Conservation (phyloP, 1,140 invertebrate species). For the Scaptomyza montana region DNA sequence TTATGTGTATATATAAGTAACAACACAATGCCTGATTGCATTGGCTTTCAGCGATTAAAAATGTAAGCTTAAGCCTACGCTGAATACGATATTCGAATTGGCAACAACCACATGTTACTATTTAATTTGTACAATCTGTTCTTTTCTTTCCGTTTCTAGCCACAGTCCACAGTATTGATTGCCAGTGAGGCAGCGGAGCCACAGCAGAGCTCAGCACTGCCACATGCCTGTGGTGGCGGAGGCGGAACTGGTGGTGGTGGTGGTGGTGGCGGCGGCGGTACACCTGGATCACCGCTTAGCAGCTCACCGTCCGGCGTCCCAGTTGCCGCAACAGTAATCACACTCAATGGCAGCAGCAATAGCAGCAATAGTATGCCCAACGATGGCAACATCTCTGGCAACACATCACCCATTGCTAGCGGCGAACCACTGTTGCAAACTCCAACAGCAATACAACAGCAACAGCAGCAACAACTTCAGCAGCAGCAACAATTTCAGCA, state of each 20-base stretch:
- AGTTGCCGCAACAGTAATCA: slow-evolving; percentile 65
- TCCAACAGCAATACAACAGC: slow-evolving; percentile 57
- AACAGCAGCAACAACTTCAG: slow-evolving; percentile 51
- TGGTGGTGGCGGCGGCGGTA: slow-evolving; percentile 34
- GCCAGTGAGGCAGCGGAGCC: slow-evolving; percentile 73
- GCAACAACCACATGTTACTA: slow-evolving; percentile 13
- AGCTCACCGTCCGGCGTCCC: slow-evolving; percentile 74
- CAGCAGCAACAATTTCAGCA: slow-evolving; percentile 38
- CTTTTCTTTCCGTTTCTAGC: slow-evolving; percentile 23
- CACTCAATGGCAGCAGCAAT: slow-evolving; percentile 72
- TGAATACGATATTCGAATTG: background rate
- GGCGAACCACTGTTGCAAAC: slow-evolving; percentile 70
- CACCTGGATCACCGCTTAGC: slow-evolving; percentile 63
- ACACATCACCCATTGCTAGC: slow-evolving; percentile 71
- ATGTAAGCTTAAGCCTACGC: slow-evolving; percentile 11
- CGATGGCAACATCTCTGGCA: slow-evolving; percentile 66
- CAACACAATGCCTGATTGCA: background rate
- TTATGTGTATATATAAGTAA: background rate
- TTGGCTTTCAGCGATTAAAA: background rate
- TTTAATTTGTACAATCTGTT: slow-evolving; percentile 35
- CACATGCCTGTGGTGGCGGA: slow-evolving; percentile 56
- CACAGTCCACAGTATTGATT: slow-evolving; percentile 83
- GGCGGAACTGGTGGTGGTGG: slow-evolving; percentile 47
- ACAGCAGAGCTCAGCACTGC: slow-evolving; percentile 69
- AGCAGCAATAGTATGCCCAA: slow-evolving; percentile 28